These are phyloP conservation scores for Rhinolophus ferrumequinum DNA, from an alignment of 2,113 vertebrate species.

Conservation along the genomic window DNA sequence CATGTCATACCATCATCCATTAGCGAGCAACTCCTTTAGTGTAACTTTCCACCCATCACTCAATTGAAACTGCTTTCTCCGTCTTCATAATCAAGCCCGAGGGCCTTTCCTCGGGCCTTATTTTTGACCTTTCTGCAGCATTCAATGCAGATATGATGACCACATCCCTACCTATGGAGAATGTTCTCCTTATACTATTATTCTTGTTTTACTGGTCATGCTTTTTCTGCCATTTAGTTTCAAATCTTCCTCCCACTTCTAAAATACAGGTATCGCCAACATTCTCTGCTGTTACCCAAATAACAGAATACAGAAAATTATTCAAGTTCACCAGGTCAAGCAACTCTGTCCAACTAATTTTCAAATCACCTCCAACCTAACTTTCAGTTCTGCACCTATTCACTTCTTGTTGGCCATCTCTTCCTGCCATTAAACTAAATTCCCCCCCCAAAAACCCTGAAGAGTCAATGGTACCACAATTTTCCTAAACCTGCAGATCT, in stretches of 20 bases:
- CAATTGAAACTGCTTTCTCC: conserved; percentile 7
- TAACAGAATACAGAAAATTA: not conserved
- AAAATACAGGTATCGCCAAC: not conserved
- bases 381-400: not conserved
- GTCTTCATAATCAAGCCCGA: not conserved
- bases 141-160: not conserved
- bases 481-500: not conserved
- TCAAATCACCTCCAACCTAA: not conserved
- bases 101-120: not conserved
- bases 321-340: not conserved
- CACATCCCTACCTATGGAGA: not conserved
- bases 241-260: not conserved
- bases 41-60: not conserved
- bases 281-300: not conserved
- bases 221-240: not conserved
- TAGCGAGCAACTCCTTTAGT: not conserved
- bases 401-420: not conserved
- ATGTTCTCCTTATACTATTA: not conserved
- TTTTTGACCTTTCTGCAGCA: not conserved
- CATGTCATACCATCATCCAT: not conserved
- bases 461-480: not conserved
- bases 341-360: not conserved
- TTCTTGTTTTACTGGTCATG: not conserved
- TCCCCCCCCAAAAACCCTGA: not conserved
- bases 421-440: conserved; percentile 34